phyloP scores from a whole-genome alignment of 2,113 vertebrate species.

The Phodopus roborovskii region DNA sequence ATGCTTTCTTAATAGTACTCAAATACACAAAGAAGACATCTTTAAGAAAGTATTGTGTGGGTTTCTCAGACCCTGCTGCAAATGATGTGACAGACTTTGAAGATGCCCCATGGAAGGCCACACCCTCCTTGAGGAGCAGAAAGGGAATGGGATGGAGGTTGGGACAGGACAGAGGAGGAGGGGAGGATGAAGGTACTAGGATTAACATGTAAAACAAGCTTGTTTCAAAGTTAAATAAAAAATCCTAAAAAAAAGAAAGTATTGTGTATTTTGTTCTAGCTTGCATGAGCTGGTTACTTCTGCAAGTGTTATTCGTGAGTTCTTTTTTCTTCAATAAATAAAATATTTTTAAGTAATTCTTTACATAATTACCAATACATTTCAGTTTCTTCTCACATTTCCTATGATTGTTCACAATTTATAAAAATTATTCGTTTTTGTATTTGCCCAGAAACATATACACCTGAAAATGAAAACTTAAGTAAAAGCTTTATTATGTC shows the following conservation, averaged over 20 bases:
- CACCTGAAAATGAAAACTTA: not conserved
- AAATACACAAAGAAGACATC: not conserved
- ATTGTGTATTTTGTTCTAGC: not conserved
- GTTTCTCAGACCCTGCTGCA: no score
- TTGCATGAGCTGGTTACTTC: not conserved
- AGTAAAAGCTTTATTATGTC: not conserved
- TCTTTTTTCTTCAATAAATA: not conserved
- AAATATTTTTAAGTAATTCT: not conserved
- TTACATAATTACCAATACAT: not conserved
- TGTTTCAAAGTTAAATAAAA: no score
- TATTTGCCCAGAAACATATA: not conserved
- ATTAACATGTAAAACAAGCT: no score
- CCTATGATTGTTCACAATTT: not conserved
- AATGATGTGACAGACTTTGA: no score
- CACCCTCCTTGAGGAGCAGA: no score
- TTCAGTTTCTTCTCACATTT: not conserved
- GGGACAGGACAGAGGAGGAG: no score
- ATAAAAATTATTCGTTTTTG: not conserved
- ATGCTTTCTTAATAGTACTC: not conserved
- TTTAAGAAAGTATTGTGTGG: not conserved
- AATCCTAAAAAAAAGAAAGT: not conserved
- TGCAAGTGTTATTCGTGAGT: not conserved
- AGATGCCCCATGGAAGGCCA: no score
- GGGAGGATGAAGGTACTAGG: no score
- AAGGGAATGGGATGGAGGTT: no score